Evolutionary conservation across 2,113 vertebrate species (phyloP).

Genomic region (Spizaetus ornatus): DNA sequence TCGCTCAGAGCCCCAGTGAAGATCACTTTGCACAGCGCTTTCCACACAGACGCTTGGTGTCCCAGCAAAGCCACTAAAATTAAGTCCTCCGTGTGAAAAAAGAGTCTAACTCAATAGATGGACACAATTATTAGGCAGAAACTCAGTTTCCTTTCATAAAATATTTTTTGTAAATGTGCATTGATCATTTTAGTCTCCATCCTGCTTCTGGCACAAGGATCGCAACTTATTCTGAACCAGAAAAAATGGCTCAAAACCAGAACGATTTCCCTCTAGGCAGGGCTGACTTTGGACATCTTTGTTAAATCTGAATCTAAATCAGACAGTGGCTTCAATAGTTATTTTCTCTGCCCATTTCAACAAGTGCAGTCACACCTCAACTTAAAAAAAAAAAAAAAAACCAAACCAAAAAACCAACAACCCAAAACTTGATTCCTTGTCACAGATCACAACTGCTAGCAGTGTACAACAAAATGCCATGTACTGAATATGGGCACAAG

Average conservation of each 20-base stretch:
- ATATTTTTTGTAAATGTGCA: not conserved
- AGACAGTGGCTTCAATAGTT: not conserved
- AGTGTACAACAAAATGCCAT: accelerated
- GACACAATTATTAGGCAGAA: not conserved
- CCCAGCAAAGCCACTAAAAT: not conserved
- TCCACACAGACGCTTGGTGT: too few relatives aligned
- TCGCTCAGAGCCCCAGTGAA: not conserved
- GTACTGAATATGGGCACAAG: accelerated
- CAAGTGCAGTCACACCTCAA: not conserved
- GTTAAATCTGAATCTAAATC: not conserved
- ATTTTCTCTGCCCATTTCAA: not conserved
- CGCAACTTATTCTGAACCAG: not conserved
- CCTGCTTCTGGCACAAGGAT: not conserved
- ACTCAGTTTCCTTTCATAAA: not conserved
- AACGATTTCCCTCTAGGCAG: not conserved
- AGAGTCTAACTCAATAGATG: not conserved
- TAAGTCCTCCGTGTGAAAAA: not conserved
- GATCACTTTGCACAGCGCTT: not conserved
- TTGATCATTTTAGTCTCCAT: not conserved
- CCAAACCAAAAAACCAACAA: not conserved
- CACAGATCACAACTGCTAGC: not conserved
- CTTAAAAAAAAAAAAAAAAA: not conserved
- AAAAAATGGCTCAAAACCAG: not conserved
- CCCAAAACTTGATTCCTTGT: not conserved
- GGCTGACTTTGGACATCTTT: not conserved